Evolutionary conservation across 1,140 invertebrate genomes (phyloP), one percentile per base, ranked within the genome.

Genomic region (Nasonia giraulti): DNA sequence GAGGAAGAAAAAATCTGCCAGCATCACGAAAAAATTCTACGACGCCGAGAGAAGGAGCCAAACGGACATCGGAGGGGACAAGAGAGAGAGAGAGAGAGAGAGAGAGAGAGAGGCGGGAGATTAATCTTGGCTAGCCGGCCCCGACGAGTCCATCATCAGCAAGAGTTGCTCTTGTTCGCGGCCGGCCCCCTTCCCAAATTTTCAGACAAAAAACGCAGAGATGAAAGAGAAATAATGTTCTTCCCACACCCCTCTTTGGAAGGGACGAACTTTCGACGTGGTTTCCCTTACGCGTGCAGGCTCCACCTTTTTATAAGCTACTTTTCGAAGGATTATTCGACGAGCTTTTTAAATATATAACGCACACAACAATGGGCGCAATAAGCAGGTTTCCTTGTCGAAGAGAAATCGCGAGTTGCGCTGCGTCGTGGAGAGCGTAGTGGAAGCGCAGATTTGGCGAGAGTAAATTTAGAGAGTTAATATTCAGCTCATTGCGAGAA

Each of bases 401-500:
- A 69, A 5, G 20, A 69, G n/a, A 69, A 69, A 20, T 17, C 11
- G 17, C 10, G 12, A 14, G 6, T 2, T 50, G 11, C 12, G 12
- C 11, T 55, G 50, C 8, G 14, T 12, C 27, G 27, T 44, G 4
- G 23, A 71, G 23, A 71, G 31, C 8, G 44, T 27, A 27, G 27
- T 37, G 2, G 8, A 47, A 76, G 47, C 47, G 47, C 23, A 76
- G 1, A 76, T 76, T 76, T 80, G 3, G 14, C 33, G 27, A 20
- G 55, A 71, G 66, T 69, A 69, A 80, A 80, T 80, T 62, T 68
- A 40, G 31, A 44, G 62, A 69, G 23, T 81, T 33, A 75, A 40
- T 50, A 62, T 40, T 66, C 31, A 73, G n/a, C 37, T n/a, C 3
- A 75, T 55, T 82, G 50, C 10, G 47, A 12, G 33, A 82, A 44